Conservation (phyloP, 1,140 invertebrate genomes). For the Papilio xuthus region DNA sequence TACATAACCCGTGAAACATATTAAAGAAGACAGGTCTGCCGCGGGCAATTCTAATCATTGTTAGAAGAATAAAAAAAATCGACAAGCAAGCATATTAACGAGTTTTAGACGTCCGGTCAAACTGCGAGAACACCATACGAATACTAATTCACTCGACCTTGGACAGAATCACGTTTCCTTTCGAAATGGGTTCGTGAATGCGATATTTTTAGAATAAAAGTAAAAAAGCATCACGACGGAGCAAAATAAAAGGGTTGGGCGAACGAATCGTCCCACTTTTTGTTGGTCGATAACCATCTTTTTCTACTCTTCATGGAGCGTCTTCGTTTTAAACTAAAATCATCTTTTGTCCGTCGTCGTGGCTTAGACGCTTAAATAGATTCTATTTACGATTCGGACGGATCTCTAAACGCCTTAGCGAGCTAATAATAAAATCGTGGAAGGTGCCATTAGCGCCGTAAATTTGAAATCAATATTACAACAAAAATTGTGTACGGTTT, state of each 20-base stretch:
- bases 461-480: slow-evolving; percentile 15
- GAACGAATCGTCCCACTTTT: slow-evolving; percentile 70
- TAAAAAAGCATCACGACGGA: slow-evolving; percentile 74
- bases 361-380: slow-evolving; percentile 30
- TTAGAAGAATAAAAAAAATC: slow-evolving; percentile 69
- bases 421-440: slow-evolving; percentile 26
- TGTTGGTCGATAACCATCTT: slow-evolving; percentile 60
- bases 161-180: slow-evolving; percentile 78
- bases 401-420: slow-evolving; percentile 22
- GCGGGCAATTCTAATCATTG: slow-evolving; percentile 63
- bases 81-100: slow-evolving; percentile 70
- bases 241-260: slow-evolving; percentile 75
- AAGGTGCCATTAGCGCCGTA: slow-evolving; percentile 17
- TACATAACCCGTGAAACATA: slow-evolving; percentile 50
- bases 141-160: slow-evolving; percentile 79
- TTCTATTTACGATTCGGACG: slow-evolving; percentile 20
- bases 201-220: slow-evolving; percentile 79
- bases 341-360: slow-evolving; percentile 52
- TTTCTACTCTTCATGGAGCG: slow-evolving; percentile 64
- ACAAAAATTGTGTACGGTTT: not conserved
- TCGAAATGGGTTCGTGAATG: slow-evolving; percentile 79
- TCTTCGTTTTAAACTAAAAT: slow-evolving; percentile 56
- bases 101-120: slow-evolving; percentile 77
- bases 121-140: slow-evolving; percentile 72
- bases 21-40: slow-evolving; percentile 45